Evolutionary conservation across 2,888 invertebrate species (phyloP).

Genomic region (Spilarctia lutea): DNA sequence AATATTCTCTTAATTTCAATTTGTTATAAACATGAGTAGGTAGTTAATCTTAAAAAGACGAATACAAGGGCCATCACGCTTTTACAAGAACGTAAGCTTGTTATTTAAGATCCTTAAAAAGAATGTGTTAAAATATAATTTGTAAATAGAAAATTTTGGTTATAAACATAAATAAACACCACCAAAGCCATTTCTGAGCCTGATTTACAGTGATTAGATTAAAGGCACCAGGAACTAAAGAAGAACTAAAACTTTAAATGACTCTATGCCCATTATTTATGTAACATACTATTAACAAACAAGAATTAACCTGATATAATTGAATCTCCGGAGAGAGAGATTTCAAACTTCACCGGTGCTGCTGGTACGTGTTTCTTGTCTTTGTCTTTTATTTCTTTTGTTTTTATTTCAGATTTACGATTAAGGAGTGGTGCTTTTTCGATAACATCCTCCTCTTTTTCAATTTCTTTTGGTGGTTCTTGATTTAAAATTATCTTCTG

Average conservation of each 20-base stretch:
- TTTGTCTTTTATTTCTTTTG: constrained; percentile 12
- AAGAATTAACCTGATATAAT: constrained; percentile 66
- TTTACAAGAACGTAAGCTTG: constrained; percentile 21
- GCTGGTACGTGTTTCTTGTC: constrained; percentile 35
- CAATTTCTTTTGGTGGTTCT: background rate
- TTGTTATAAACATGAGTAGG: constrained; percentile 22
- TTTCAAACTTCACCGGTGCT: constrained; percentile 62
- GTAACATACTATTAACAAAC: background rate
- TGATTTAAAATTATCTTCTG: constrained; percentile 60
- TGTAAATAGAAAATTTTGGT: constrained; percentile 11
- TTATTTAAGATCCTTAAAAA: constrained; percentile 15
- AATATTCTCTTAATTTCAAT: background rate
- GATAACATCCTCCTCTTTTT: constrained; percentile 19
- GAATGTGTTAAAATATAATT: background rate
- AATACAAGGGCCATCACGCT: constrained; percentile 11
- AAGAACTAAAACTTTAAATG: background rate
- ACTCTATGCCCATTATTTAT: background rate
- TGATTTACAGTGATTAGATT: background rate
- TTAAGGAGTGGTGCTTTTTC: background rate
- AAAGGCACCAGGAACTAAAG: background rate
- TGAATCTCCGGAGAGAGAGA: constrained; percentile 64
- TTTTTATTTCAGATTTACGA: constrained; percentile 50
- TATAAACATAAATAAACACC: background rate
- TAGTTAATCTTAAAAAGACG: background rate
- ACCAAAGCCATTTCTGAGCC: background rate